phyloP scores from a whole-genome alignment of 2,113 vertebrate species.

The Mobula hypostoma region DNA sequence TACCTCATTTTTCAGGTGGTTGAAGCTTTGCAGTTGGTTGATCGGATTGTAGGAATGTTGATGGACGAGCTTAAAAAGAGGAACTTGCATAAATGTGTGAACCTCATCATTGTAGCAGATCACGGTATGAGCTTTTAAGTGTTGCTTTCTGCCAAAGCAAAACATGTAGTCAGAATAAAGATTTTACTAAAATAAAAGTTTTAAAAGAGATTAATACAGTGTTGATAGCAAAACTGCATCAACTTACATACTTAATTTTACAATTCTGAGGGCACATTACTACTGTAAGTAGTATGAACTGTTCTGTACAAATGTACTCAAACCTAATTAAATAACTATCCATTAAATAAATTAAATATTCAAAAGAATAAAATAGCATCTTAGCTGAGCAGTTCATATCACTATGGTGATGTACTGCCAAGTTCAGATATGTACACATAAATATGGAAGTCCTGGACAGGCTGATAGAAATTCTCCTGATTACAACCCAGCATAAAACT shows the following conservation, averaged over 20 bases:
- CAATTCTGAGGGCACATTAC: background rate
- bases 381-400: background rate
- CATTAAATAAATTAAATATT: background rate
- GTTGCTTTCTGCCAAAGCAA: background rate
- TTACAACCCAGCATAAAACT: too few species aligned
- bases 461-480: too few species aligned
- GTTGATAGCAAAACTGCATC: background rate
- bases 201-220: background rate
- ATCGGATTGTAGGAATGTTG: conserved; percentile 67
- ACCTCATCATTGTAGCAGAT: conserved; percentile 81
- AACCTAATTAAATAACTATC: background rate
- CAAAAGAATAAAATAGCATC: background rate
- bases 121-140: conserved; percentile 68
- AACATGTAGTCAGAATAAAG: background rate
- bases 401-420: too few species aligned
- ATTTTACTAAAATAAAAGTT: background rate
- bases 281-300: background rate
- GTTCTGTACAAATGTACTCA: background rate
- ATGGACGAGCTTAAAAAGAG: conserved; percentile 81
- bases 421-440: too few species aligned
- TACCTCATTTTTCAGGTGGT: conserved; percentile 58
- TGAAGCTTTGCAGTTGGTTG: conserved; percentile 64
- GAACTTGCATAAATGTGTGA: conserved; percentile 74
- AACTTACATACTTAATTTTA: background rate
- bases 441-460: too few species aligned